A percentile compares a stretch with the other conserved stretches of the same genome.
These are phyloP conservation scores for Dipus sagitta DNA, from an alignment of 2,797 vertebrate genomes.

Conservation along the genomic window DNA sequence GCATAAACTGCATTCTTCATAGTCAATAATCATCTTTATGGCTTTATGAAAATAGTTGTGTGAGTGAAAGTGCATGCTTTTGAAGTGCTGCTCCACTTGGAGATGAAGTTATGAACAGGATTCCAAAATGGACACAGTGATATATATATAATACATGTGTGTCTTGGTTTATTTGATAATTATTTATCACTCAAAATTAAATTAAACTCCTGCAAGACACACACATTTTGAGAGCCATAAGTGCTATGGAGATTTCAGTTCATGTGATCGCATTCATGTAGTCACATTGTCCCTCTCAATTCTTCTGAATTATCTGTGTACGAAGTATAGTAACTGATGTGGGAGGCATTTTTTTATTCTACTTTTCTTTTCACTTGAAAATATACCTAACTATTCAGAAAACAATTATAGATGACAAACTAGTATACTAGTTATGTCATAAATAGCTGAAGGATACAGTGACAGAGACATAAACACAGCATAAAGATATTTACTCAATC, in stretches of 20 bases:
- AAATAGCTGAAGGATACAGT: slow-evolving; percentile 71
- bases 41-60: slow-evolving; percentile 57
- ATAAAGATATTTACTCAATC: slow-evolving; percentile 48
- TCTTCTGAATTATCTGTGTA: neutral
- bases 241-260: slow-evolving; percentile 6
- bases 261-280: neutral
- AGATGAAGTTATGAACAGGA: neutral
- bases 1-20: neutral
- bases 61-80: slow-evolving; percentile 36
- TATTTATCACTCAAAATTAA: slow-evolving; percentile 57
- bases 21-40: neutral
- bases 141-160: neutral
- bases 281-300: neutral
- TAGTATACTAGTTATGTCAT: slow-evolving; percentile 66
- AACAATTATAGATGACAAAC: slow-evolving; percentile 80
- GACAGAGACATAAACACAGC: slow-evolving; percentile 51
- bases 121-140: neutral
- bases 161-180: slow-evolving; percentile 51
- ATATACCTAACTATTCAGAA: slow-evolving; percentile 62
- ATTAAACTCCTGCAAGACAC: slow-evolving; percentile 27
- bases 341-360: neutral
- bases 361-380: slow-evolving; percentile 14
- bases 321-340: neutral
- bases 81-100: neutral
- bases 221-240: slow-evolving; percentile 63